A percentile compares a stretch with the other conserved stretches of the same genome.
These are phyloP conservation scores for Amphipyra berbera DNA, from an alignment of 2,888 invertebrate species.

Conservation along the genomic window DNA sequence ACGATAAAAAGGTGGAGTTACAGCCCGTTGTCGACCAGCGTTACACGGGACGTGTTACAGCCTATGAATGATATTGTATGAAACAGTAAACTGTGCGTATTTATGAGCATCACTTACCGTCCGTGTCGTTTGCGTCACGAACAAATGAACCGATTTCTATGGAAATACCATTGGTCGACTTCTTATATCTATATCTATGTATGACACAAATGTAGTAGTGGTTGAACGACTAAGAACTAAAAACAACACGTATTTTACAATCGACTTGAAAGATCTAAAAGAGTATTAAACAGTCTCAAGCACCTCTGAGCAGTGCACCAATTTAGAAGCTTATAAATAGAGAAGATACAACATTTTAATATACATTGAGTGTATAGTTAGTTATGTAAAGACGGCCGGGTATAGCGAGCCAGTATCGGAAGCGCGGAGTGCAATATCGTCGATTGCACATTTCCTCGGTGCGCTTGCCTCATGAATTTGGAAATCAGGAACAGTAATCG, in stretches of 20 bases:
- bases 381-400: constrained; percentile 19
- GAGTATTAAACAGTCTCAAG: background rate
- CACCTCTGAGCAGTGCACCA: background rate
- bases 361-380: constrained; percentile 32
- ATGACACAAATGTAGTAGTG: constrained; percentile 1
- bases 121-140: background rate
- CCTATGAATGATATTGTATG: background rate
- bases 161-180: constrained; percentile 5
- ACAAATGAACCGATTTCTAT: constrained; percentile 28
- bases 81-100: constrained; percentile 20
- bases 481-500: constrained; percentile 56
- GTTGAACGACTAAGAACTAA: constrained; percentile 2
- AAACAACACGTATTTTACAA: constrained; percentile 9
- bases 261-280: constrained; percentile 2
- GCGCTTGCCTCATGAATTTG: constrained; percentile 64
- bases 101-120: constrained; percentile 14
- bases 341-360: constrained; percentile 19
- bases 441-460: constrained; percentile 69
- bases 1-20: constrained; percentile 14
- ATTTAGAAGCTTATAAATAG: constrained; percentile 30
- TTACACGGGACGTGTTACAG: background rate
- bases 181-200: background rate
- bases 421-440: constrained; percentile 63
- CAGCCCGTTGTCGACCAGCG: background rate
- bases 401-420: constrained; percentile 39